These are phyloP conservation scores for Lepidurus arcticus DNA, from an alignment of 1,140 invertebrate species.

Conservation along the genomic window DNA sequence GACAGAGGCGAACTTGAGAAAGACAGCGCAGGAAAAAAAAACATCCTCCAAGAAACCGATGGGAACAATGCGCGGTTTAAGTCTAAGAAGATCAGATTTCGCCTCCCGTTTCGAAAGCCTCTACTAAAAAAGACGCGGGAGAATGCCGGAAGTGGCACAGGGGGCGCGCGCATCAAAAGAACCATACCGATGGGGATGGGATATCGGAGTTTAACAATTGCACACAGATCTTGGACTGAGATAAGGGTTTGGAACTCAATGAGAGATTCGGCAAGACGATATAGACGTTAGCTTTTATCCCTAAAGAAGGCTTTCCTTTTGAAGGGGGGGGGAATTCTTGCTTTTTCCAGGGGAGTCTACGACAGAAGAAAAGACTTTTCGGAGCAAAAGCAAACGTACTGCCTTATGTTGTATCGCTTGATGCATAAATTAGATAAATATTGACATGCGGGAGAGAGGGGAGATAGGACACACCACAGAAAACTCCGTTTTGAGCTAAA, in stretches of 20 bases:
- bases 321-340: not conserved
- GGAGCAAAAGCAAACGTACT: not conserved
- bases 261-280: not conserved
- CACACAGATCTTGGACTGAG: not conserved
- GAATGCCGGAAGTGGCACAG: constrained; percentile 11
- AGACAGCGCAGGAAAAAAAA: not conserved
- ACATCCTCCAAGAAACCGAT: not conserved
- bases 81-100: constrained; percentile 10
- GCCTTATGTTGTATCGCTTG: constrained; percentile 13
- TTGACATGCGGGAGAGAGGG: constrained; percentile 6
- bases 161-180: constrained; percentile 1
- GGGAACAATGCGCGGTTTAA: constrained; percentile 9
- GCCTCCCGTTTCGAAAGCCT: not conserved
- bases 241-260: not conserved
- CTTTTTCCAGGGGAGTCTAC: too few relatives aligned
- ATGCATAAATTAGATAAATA: constrained; percentile 22
- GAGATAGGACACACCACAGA: constrained; percentile 4
- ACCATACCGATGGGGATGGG: not conserved
- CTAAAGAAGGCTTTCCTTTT: not conserved
- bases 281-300: not conserved
- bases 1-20: constrained; percentile 7
- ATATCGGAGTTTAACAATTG: not conserved
- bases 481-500: constrained; percentile 19
- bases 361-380: not conserved
- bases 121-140: not conserved